phyloP scores from a whole-genome alignment of 2,888 invertebrate species.

The Diarsia rubi region DNA sequence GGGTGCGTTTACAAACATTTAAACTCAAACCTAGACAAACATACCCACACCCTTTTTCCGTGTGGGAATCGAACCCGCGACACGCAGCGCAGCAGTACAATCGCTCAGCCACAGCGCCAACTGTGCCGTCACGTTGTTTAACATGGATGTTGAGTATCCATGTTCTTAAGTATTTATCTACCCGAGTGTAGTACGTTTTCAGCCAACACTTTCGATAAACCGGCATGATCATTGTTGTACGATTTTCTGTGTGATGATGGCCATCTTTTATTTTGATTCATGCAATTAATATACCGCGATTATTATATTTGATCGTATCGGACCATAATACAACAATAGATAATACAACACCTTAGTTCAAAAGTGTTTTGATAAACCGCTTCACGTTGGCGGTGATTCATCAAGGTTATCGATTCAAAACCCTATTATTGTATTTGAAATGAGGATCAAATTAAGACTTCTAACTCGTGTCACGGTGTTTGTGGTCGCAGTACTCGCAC shows the following conservation, averaged over 20 bases:
- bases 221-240: neutral
- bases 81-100: too few relatives aligned
- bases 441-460: too few relatives aligned
- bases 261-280: neutral
- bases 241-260: neutral
- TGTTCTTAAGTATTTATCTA: neutral
- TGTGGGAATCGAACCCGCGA: too few relatives aligned
- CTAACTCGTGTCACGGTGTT: too few relatives aligned
- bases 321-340: slow-evolving; percentile 28
- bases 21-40: too few relatives aligned
- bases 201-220: neutral
- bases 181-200: neutral
- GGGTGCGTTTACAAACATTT: too few relatives aligned
- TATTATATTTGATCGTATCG: slow-evolving; percentile 17
- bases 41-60: too few relatives aligned
- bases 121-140: too few relatives aligned
- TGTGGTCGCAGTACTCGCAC: too few relatives aligned
- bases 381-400: slow-evolving; percentile 28
- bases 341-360: slow-evolving; percentile 17
- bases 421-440: neutral
- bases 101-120: too few relatives aligned
- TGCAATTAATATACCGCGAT: neutral
- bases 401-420: slow-evolving; percentile 30
- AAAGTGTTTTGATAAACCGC: slow-evolving; percentile 12
- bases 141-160: neutral